phyloP scores from a whole-genome alignment of 2,797 vertebrate genomes.

The Myotis planiceps region DNA sequence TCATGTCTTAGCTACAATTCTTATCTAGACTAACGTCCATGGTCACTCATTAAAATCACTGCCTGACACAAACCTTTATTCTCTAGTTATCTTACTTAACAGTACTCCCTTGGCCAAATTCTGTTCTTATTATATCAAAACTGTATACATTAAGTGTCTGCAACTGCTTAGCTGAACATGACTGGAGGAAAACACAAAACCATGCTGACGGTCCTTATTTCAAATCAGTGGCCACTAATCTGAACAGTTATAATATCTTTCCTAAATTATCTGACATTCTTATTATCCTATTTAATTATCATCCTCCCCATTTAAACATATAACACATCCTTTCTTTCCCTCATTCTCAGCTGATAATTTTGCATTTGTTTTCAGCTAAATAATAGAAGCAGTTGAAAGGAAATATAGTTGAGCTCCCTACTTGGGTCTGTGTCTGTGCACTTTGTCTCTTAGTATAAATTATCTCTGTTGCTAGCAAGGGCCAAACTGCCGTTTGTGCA shows the following conservation, averaged over 20 bases:
- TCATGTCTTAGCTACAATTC: background rate
- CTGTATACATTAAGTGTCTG: background rate
- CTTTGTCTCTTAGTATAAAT: background rate
- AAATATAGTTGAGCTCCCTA: background rate
- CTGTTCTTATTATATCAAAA: background rate
- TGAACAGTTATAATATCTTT: background rate
- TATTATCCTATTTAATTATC: background rate
- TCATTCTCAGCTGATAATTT: background rate
- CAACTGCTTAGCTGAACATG: background rate
- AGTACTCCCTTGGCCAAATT: background rate
- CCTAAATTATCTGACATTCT: background rate
- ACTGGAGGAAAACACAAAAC: background rate
- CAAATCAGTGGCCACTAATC: background rate
- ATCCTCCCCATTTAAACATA: background rate
- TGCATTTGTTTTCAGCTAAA: background rate
- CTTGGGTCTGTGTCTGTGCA: background rate
- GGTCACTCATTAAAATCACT: background rate
- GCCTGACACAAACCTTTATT: background rate
- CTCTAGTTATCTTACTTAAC: background rate
- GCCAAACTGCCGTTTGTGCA: background rate
- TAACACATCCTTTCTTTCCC: background rate
- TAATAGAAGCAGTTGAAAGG: background rate
- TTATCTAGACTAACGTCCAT: background rate
- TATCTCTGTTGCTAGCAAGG: background rate
- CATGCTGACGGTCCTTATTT: background rate